These are phyloP conservation scores for Chironomus tentans DNA, from an alignment of 2,888 invertebrate genomes.

Conservation along the genomic window DNA sequence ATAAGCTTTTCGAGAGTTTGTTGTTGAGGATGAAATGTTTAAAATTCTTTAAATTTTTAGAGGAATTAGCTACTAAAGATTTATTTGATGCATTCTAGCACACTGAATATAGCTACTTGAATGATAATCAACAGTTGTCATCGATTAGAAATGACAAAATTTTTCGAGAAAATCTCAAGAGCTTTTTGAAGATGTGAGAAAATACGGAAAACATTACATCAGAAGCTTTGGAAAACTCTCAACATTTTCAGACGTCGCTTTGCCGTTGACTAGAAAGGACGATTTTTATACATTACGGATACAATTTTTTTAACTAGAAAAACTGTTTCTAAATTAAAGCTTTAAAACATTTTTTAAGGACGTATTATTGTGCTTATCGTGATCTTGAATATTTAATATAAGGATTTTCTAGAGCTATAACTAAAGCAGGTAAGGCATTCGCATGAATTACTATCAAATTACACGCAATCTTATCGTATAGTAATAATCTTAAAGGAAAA, in stretches of 20 bases:
- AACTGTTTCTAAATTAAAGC: background rate
- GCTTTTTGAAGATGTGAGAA: background rate
- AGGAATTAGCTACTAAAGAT: no score
- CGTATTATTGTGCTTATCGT: background rate
- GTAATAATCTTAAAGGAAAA: background rate
- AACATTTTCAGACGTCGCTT: background rate
- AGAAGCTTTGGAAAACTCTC: background rate
- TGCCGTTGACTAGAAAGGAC: background rate
- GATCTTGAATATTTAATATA: background rate
- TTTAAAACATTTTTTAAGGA: no score
- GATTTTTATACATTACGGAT: background rate
- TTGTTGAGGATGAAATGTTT: no score
- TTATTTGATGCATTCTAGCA: no score
- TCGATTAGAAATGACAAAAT: no score
- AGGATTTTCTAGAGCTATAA: background rate
- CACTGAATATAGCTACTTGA: no score
- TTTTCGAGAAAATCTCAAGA: no score
- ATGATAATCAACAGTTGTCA: no score
- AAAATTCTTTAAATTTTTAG: no score
- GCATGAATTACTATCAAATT: background rate
- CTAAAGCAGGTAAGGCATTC: background rate
- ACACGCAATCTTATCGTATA: background rate
- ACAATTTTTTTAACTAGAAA: background rate
- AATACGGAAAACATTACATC: background rate
- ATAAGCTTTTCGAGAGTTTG: no score